Base-by-base conservation (phyloP, 2,797 vertebrate genomes). In the Iguana delicatissima region DNA sequence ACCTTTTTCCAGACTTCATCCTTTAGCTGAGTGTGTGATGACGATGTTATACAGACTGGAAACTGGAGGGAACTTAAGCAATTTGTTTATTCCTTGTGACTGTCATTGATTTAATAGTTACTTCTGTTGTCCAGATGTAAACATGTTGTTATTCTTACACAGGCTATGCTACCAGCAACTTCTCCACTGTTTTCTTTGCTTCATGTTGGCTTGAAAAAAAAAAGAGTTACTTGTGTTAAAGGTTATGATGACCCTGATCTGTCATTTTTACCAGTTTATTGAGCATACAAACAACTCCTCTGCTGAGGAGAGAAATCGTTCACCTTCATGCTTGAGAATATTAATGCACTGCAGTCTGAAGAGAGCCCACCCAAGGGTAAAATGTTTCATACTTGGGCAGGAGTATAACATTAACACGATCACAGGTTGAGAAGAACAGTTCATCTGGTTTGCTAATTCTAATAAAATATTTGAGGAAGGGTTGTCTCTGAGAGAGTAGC, bases 291-390 rank as follows among this genome's bases (percentile, higher is more conserved):
- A 67, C 50, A 52, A 55, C 87, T 55, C 50, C 42, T 85, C 18
- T 87, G 29, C 62, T n/a, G 26, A 26, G 57, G 57, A 67, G 57
- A 22, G 32, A 86, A 57, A 77, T 46, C 26, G 20, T 87, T 87
- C 85, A 91, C 89, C 80, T 91, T 87, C 80, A 84, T 84, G 89
- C 57, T 46, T 84, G 72, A 84, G 50, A 55, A 76, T 87, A 81
- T 55, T 14, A 84, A 38, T 7, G 67, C 73, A 26, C 82, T 73
- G 87, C 74, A 82, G 82, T 87, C 76, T 87, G 72, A 79, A 26
- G 26, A 83, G 64, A 84, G 35, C 14, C 85, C 35, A 84, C 26
- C 26, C 46, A 87, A 84, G 57, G 59, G 62, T 87, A 87, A 83
- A 90, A 77, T 67, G 10, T 29, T 67, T 83, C 80, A 83, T 80